Percentiles rank a stretch among this genome's conserved stretches.
phyloP scores from a whole-genome alignment of 2,888 invertebrate species.

The Caenorhabditis sp. region DNA sequence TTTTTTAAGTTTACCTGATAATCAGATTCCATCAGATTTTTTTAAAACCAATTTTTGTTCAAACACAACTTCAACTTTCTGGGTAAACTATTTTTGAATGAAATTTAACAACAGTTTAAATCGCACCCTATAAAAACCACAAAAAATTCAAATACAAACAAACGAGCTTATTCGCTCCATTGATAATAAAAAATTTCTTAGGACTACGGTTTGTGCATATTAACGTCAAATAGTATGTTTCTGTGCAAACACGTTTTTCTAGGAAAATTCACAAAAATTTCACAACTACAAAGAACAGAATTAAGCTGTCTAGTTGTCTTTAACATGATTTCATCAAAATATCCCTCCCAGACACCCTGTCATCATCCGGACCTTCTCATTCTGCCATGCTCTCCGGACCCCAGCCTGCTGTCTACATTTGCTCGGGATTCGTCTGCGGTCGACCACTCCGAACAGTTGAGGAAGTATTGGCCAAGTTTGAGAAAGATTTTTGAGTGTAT shows the following conservation, averaged over 20 bases:
- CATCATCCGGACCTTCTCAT: slow-evolving; percentile 23
- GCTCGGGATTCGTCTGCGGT: slow-evolving; percentile 34
- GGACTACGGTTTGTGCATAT: too few relatives aligned
- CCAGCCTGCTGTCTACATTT: slow-evolving; percentile 42
- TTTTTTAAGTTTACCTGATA: too few relatives aligned
- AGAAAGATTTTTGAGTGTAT: background rate
- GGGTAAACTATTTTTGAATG: too few relatives aligned
- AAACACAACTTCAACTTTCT: background rate
- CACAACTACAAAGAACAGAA: background rate
- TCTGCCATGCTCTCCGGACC: slow-evolving; percentile 23
- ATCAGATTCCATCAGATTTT: background rate
- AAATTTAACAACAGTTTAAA: too few relatives aligned
- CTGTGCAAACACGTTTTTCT: too few relatives aligned
- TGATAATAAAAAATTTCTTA: too few relatives aligned
- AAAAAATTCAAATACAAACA: too few relatives aligned
- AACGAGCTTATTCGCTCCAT: too few relatives aligned
- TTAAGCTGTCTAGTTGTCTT: background rate
- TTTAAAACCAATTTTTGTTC: background rate
- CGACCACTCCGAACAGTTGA: slow-evolving; percentile 27
- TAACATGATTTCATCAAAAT: background rate
- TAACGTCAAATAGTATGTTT: too few relatives aligned
- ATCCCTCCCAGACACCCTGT: background rate
- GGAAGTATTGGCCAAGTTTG: slow-evolving; percentile 14
- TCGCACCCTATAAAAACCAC: too few relatives aligned
- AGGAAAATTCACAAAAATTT: background rate